Evolutionary conservation across 2,797 vertebrate species (phyloP).

Genomic region (Tamandua tetradactyla): DNA sequence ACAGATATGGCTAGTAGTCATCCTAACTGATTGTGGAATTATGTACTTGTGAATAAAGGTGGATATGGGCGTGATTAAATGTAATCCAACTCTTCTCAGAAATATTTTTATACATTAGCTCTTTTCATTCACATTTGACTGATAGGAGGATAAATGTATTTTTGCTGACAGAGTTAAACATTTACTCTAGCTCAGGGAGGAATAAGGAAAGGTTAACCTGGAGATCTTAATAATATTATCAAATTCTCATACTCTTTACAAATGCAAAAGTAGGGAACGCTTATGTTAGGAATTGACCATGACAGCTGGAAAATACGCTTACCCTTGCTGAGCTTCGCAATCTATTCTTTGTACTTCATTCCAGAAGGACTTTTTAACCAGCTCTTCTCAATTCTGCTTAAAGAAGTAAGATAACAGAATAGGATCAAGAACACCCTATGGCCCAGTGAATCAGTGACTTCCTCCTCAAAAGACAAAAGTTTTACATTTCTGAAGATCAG

Average conservation of each 20-base stretch:
- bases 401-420: no score
- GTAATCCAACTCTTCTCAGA: not conserved
- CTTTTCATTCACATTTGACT: not conserved
- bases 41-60: not conserved
- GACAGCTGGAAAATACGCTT: no score
- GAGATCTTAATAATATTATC: not conserved
- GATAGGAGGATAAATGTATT: not conserved
- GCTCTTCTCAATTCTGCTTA: no score
- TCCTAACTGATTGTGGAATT: not conserved
- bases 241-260: not conserved
- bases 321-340: no score
- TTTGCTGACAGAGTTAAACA: not conserved
- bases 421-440: no score
- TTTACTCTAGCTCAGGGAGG: not conserved
- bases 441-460: no score
- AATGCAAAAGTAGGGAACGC: not conserved
- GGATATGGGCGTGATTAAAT: accelerated
- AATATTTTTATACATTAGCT: not conserved
- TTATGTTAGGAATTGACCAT: not conserved
- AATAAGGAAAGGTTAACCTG: not conserved
- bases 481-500: no score
- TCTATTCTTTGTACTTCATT: no score
- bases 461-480: no score
- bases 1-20: no score
- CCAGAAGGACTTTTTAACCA: no score